Evolutionary conservation across 2,113 vertebrate species (phyloP), one percentile per base, ranked within the genome.

Genomic region (Rhipidura dahli): DNA sequence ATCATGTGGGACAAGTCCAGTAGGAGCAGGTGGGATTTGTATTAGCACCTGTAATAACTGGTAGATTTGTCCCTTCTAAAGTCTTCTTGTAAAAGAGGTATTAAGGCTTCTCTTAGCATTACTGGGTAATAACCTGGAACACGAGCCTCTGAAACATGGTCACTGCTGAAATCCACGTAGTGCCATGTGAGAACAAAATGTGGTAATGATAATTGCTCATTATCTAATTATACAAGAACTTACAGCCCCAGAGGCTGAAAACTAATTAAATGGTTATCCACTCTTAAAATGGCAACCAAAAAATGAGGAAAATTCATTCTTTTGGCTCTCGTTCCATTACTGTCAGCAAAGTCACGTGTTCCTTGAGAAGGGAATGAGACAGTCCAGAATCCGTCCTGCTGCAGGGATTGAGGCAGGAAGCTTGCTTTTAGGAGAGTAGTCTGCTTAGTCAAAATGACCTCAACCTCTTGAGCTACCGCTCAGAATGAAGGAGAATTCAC

Each of bases 211-310:
- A 75, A 88, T 88, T 87, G 87, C 89, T 93, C 70, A 65, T 96
- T 91, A 93, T 82, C 87, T 88, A 83, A 91, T 96, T 96, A 90
- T 33, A 61, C 59, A 83, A 87, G 91, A 85, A 82, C 82, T 77
- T 85, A 73, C 5, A 90, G 82, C 59, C 78, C 91, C 1, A 1
- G 78, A 87, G 84, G 91, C 31, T 70, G 90, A 91, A 65, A 88
- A 63, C 57, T 86, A 70, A 90, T 88, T 77, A 90, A 65, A 42
- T 35, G 28, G 63, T 87, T 96, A 80, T 81, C 79, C 6, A 2
- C 68, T 77, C 69, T 70, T 83, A 50, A 83, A 93, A 90, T 12
- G 50, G 65, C 75, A 94, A 59, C 19, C 18, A 42, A 92, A 68
- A 82, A 68, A 27, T 2, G 13, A 83, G 59, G 79, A 66, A 70